Conservation (phyloP, 2,888 invertebrate species). For the Drosophila anomalata region DNA sequence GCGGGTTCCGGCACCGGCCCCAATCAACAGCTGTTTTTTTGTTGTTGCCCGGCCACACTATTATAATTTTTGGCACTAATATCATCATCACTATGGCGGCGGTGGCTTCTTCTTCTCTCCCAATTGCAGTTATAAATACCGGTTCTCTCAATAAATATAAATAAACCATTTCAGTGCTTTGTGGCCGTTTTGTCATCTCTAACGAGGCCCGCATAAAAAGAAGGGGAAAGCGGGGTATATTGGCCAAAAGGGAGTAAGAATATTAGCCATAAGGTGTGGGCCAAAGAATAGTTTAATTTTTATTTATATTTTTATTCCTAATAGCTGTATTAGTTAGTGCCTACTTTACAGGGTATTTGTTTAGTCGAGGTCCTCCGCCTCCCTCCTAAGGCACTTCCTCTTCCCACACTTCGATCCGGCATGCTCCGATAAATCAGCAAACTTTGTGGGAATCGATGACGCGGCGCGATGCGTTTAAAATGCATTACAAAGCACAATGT, state of each 20-base stretch:
- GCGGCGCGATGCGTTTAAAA: constrained; percentile 68
- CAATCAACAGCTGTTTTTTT: constrained; percentile 69
- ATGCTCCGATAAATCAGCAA: constrained; percentile 62
- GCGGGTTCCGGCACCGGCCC: constrained; percentile 41
- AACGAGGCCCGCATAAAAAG: constrained; percentile 19
- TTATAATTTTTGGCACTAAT: constrained; percentile 72
- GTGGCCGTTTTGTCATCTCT: constrained; percentile 21
- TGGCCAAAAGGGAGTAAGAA: constrained; percentile 1
- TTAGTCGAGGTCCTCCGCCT: neutral
- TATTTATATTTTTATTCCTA: too few species aligned
- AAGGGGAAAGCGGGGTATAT: constrained; percentile 31
- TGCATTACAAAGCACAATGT: constrained; percentile 74
- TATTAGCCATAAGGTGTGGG: neutral
- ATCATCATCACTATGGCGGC: constrained; percentile 41
- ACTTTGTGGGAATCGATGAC: constrained; percentile 58
- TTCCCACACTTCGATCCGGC: constrained; percentile 25
- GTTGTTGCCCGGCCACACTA: constrained; percentile 32
- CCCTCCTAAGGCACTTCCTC: constrained; percentile 14
- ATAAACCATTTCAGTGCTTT: constrained; percentile 39
- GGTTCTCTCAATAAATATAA: constrained; percentile 55
- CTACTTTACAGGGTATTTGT: neutral
- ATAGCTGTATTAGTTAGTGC: too few species aligned
- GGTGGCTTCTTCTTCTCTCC: constrained; percentile 46
- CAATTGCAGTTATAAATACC: constrained; percentile 74
- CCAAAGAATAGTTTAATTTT: neutral